Evolutionary conservation across 2,888 invertebrate species (phyloP), one percentile per base, ranked within the genome.

Genomic region (Oscheius myriophilus): DNA sequence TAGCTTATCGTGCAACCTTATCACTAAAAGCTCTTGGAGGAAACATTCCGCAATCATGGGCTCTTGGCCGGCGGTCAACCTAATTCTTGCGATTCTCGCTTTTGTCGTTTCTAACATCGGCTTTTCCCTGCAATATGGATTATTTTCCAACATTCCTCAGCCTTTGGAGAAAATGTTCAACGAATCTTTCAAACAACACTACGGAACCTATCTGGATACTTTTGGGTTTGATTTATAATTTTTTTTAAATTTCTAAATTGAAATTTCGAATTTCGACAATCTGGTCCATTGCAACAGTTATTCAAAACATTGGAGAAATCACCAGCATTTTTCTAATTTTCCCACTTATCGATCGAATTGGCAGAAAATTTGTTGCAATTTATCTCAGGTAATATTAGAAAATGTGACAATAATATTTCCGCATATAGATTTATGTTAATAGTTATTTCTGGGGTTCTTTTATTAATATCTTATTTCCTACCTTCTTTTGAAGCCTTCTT

Each of bases 161-260:
- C 61, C 61, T 1, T n/a, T 61, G 39, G 61, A 61, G n/a, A 18
- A 61, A 6, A 46, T 61, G 49, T 61, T 61, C 61, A 61, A 61
- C 49, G 14, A 25, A 18, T 61, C 61, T 3, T 61, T 61, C 18
- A 21, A 46, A 18, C 12, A 16, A 3, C 61, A 61, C 18, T 61
- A 61, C 25, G 61, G 61, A 16, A 39, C n/a, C 7, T 61, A 61
- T 33, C 18, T 61, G 46, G 61, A 61, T 16, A 7, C 11, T 1
- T 26, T 33, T 16, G 61, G 61, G 61, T 61, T 6, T 9, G 4
- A 33, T 6, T 33, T 33, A 6, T 33, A 33, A 18, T 55, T 55
- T 26, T 4, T 16, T 26, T 33, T 25, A 16, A n/a, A 54, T 6
- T 16, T 12, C 7, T 7, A n/a, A 7, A 18, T 12, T 16, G 25